These are phyloP conservation scores for Rhinichthys osculus DNA, from an alignment of 2,797 vertebrate species.

Conservation along the genomic window DNA sequence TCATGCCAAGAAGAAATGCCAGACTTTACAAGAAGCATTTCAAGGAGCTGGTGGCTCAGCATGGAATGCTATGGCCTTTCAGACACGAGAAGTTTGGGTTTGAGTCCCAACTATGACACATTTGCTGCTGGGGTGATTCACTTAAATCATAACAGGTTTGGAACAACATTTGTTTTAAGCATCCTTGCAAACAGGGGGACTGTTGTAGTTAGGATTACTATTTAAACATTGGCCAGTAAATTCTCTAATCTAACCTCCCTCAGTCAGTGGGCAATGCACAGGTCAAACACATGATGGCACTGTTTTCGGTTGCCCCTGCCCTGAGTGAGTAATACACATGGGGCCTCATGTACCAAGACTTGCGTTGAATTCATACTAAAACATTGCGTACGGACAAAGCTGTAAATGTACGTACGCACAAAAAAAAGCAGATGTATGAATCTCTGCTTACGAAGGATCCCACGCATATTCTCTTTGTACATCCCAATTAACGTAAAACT, in stretches of 20 bases:
- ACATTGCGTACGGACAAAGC: background rate
- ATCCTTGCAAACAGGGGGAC: background rate
- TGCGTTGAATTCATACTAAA: background rate
- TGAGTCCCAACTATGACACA: background rate
- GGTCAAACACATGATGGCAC: background rate
- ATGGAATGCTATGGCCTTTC: background rate
- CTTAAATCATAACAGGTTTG: background rate
- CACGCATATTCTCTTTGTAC: no score
- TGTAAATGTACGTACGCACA: background rate
- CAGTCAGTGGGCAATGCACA: background rate
- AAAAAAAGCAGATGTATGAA: background rate
- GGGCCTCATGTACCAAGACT: no score
- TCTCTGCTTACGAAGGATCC: no score
- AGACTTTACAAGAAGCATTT: background rate
- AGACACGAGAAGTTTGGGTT: background rate
- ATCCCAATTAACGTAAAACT: no score
- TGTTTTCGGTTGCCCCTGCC: background rate
- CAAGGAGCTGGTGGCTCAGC: background rate
- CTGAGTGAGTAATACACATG: background rate
- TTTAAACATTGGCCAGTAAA: background rate
- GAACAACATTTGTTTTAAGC: background rate
- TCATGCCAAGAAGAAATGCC: background rate
- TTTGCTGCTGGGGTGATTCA: background rate
- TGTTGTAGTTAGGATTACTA: background rate
- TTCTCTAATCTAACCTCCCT: background rate